Evolutionary conservation across 2,113 vertebrate genomes (phyloP), one percentile per base, ranked within the genome.

Genomic region (Actenoides lindsayi): DNA sequence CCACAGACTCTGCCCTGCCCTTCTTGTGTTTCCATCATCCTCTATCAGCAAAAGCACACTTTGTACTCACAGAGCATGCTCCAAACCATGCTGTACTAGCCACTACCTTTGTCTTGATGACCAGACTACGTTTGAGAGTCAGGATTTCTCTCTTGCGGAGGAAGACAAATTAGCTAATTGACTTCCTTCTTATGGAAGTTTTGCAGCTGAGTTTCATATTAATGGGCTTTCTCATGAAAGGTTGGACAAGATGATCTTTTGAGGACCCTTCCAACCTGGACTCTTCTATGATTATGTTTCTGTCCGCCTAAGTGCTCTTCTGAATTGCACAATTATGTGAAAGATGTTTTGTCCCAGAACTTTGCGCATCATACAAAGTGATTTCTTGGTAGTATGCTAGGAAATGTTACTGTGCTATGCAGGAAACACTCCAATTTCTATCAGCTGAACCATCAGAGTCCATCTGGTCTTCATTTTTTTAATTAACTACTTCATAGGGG

Each of bases 71-170:
- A 80, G 17, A 87, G 3, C 3, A 3, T 63, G 30, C 9, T 68
- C 33, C 18, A 56, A 56, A 75, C 41, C 10, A 25, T 30, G 13
- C 23, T 0, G 4, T 25, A 28, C 21, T 19, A 64, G 67, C 14
- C 23, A 63, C 37, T 13, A 2, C 11, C 0, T 63, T 81, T 54
- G 30, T 79, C 62, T 39, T 0, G 0, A 37, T 71, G 35, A 41
- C 17, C 27, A 37, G 21, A 18, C 76, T 27, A 48, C 31, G 19
- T 77, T 74, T 63, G 20, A 78, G 24, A 62, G 16, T 6, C 23
- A 39, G 39, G 35, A 39, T 71, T 78, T 87, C 23, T 73, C 13
- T 80, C 53, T 90, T 77, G 42, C 24, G 63, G 35, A 81, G 19
- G 37, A 87, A 69, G 2, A 78, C 4, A 48, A 4, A 1, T 87